Base-by-base conservation (phyloP, 2,797 vertebrate species). In the Scomberomorus guttatus region DNA sequence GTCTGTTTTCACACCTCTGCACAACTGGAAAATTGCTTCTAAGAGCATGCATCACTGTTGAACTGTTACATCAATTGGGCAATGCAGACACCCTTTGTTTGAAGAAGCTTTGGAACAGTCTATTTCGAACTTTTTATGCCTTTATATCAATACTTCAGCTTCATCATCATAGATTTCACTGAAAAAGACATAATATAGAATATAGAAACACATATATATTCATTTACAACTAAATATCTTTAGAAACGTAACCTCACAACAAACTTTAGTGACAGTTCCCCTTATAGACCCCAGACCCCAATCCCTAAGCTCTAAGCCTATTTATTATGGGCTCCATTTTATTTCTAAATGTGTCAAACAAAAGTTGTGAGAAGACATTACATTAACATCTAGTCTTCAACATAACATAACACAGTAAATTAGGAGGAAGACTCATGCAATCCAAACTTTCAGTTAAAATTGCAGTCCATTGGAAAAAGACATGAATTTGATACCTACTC, bases 401-500 rank as follows among this genome's bases (percentile, higher is more conserved):
- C 17, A 69, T 48, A 39, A 64, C 37, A 48, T 42, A 63, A 56
- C 58, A 15, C 13, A 29, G 69, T 13, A 11, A 18, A 9, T 46
- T 54, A 54, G 72, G 55, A 63, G 14, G 27, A 8, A 8, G 6
- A 27, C 5, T 25, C 15, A 24, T 44, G 50, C 11, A 54, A 24
- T 2, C 42, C 1, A 14, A 9, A 15, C 34, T 27, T 44, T 63
- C 22, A 14, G 15, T 72, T 69, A 54, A 62, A 65, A 17, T 20
- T 71, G 18, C 34, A 18, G n/a, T 37, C 54, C 66, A n/a, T 44
- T 75, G 42, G 25, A 54, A 24, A 52, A 56, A 42, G 2, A 48
- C 39, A 39, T 55, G 24, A 71, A 2, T 64, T 44, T 50, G 46
- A 67, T 63, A 62, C 52, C 27, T 34, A 37, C 69, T 76, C 63